Conservation (phyloP, 1,140 invertebrate genomes). For the Melanaphis sacchari region DNA sequence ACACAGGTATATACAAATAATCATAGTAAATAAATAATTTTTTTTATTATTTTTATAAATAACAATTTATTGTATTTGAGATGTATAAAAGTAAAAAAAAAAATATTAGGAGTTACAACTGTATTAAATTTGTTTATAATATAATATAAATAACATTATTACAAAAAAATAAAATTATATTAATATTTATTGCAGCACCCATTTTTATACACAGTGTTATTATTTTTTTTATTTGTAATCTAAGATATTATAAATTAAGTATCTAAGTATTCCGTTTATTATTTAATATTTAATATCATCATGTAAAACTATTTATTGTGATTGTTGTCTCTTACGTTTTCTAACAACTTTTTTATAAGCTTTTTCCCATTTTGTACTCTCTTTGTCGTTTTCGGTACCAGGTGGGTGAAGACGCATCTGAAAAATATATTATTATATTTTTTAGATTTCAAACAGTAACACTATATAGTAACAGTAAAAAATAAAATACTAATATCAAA, state of each 20-base stretch:
- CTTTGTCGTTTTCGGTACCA: constrained; percentile 65
- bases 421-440: constrained; percentile 60
- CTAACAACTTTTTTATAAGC: constrained; percentile 60
- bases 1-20: too few relatives aligned
- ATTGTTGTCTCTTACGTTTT: constrained; percentile 57
- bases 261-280: not conserved
- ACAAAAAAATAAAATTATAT: not conserved
- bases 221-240: not conserved
- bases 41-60: not conserved
- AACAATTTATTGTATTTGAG: not conserved
- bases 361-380: constrained; percentile 59
- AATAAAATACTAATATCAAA: not conserved
- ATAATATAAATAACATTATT: not conserved
- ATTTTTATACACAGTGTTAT: not conserved
- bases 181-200: not conserved
- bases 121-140: not conserved
- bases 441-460: not conserved
- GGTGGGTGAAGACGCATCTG: constrained; percentile 73
- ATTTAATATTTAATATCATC: not conserved
- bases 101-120: not conserved
- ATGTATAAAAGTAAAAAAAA: not conserved
- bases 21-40: too few relatives aligned
- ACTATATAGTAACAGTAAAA: not conserved
- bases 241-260: not conserved
- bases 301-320: not conserved